Evolutionary conservation across 2,113 vertebrate genomes (phyloP).

Genomic region (Stictonetta naevosa): DNA sequence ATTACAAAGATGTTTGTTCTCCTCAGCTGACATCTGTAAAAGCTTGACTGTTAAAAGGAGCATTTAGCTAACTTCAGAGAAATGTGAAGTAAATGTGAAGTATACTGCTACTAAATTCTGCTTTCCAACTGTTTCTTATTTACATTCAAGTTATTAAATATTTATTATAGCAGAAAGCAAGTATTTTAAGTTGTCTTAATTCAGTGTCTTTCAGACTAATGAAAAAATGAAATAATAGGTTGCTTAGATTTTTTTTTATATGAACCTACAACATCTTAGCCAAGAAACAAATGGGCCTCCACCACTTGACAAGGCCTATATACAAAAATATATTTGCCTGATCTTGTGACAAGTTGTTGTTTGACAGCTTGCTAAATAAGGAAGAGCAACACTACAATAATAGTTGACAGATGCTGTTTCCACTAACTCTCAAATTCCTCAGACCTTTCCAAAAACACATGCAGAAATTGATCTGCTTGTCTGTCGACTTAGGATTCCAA

Average conservation of each 20-base stretch:
- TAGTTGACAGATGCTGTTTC: conserved; percentile 69
- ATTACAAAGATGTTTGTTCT: conserved; percentile 53
- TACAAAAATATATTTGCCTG: conserved; percentile 4
- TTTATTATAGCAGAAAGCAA: conserved; percentile 3
- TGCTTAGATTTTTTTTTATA: background rate
- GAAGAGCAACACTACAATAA: conserved; percentile 36
- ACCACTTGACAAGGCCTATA: background rate
- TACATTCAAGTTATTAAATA: conserved; percentile 30
- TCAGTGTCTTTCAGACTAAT: background rate
- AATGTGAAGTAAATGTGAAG: background rate
- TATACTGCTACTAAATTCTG: background rate
- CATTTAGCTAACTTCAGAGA: conserved; percentile 18
- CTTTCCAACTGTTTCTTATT: conserved; percentile 16
- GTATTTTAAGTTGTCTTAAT: background rate
- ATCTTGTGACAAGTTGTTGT: conserved; percentile 46
- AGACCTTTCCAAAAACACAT: background rate
- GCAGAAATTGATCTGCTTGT: background rate
- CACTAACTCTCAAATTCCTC: conserved; percentile 5
- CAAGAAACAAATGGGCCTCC: background rate
- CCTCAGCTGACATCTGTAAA: conserved; percentile 33
- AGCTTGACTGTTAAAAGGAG: background rate
- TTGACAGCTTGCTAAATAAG: conserved; percentile 64
- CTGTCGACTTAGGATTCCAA: background rate
- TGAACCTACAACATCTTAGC: background rate
- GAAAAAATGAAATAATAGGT: background rate